phyloP scores from a whole-genome alignment of 2,113 vertebrate species.

The Gymnarchus niloticus region DNA sequence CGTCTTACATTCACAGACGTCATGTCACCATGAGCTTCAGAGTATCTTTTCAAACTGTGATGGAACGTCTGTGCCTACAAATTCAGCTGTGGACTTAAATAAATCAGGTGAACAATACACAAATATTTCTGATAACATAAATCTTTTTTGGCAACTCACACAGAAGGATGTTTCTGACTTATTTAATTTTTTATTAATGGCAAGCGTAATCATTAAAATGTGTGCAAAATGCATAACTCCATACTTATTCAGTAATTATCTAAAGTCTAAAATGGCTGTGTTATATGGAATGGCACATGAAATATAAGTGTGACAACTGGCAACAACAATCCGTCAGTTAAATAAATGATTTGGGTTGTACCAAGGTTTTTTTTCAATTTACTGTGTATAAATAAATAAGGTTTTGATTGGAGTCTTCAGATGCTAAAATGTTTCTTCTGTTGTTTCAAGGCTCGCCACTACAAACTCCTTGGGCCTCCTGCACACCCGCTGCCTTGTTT shows the following conservation, averaged over 20 bases:
- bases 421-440: neutral
- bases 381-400: neutral
- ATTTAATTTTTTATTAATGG: neutral
- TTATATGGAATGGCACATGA: too few species aligned
- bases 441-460: constrained; percentile 34
- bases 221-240: too few species aligned
- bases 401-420: neutral
- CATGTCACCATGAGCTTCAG: constrained; percentile 39
- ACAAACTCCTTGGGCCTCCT: constrained; percentile 27
- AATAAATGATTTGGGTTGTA: neutral
- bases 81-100: neutral
- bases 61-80: constrained; percentile 22
- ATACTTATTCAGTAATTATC: too few species aligned
- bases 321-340: too few species aligned
- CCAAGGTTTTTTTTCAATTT: neutral
- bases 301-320: too few species aligned
- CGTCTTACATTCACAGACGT: constrained; percentile 26
- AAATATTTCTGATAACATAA: neutral
- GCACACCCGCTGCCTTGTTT: constrained; percentile 49
- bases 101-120: constrained; percentile 37
- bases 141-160: neutral
- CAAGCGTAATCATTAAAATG: too few species aligned
- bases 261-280: too few species aligned
- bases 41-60: constrained; percentile 40
- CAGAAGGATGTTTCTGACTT: neutral